These are phyloP conservation scores for Serranus cabrilla DNA, from an alignment of 2,797 vertebrate species.

Conservation along the genomic window DNA sequence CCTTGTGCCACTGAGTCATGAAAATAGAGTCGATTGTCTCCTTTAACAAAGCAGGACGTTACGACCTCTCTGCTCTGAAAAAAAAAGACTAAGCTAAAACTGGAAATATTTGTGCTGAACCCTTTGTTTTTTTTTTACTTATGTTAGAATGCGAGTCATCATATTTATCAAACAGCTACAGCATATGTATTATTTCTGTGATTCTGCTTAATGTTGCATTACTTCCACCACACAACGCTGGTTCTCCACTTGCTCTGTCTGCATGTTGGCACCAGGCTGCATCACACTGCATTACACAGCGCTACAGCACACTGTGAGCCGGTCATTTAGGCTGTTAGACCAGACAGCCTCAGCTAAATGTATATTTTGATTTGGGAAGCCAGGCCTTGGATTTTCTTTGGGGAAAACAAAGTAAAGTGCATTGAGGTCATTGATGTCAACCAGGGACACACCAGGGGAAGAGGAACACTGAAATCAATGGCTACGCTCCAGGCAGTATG, in stretches of 20 bases:
- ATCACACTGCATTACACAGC: conserved; percentile 63
- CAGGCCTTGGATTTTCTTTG: too few species aligned
- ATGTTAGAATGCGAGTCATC: conserved; percentile 9
- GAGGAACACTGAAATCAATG: too few species aligned
- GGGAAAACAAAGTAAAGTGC: too few species aligned
- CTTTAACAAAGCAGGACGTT: conserved; percentile 4
- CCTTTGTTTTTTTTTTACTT: background rate
- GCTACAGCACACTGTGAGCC: conserved; percentile 33
- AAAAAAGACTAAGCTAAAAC: background rate
- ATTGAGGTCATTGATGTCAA: too few species aligned
- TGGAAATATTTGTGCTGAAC: conserved; percentile 22
- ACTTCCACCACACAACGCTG: conserved; percentile 15
- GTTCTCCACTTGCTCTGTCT: conserved; percentile 36
- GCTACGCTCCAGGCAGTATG: too few species aligned
- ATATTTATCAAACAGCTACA: conserved; percentile 39
- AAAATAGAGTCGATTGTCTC: background rate
- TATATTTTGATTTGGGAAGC: conserved; percentile 16
- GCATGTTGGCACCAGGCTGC: conserved; percentile 54
- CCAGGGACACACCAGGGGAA: too few species aligned
- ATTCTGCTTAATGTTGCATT: conserved; percentile 55
- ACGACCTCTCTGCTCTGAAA: background rate
- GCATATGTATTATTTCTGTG: conserved; percentile 26
- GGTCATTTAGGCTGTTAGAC: conserved; percentile 43
- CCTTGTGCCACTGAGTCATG: background rate
- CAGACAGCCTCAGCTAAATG: conserved; percentile 28